A percentile compares a stretch with the other conserved stretches of the same genome.
These are phyloP conservation scores for Boleophthalmus pectinirostris DNA, from an alignment of 2,113 vertebrate species.

Conservation along the genomic window DNA sequence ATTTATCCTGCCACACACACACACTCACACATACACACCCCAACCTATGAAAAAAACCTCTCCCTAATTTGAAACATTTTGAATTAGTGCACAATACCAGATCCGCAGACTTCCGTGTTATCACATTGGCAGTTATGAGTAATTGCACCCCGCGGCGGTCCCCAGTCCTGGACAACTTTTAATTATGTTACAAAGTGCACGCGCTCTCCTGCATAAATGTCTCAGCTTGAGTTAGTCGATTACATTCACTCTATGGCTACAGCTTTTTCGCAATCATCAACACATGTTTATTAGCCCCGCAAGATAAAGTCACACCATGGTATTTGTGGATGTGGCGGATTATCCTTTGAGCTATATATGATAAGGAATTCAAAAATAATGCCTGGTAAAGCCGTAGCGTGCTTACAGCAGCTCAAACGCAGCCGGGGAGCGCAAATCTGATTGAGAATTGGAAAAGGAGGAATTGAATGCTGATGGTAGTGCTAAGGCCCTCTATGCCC, in stretches of 20 bases:
- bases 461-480: constrained; percentile 38
- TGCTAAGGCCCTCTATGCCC: neutral
- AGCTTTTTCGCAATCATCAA: constrained; percentile 35
- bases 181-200: constrained; percentile 74
- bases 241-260: constrained; percentile 31
- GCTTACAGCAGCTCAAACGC: constrained; percentile 30
- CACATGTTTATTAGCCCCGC: constrained; percentile 47
- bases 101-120: constrained; percentile 62
- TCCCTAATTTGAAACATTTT: constrained; percentile 48
- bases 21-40: constrained; percentile 6
- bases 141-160: constrained; percentile 70
- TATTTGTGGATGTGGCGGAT: constrained; percentile 45
- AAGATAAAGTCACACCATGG: constrained; percentile 43
- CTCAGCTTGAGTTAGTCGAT: constrained; percentile 55
- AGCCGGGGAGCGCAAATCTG: constrained; percentile 32
- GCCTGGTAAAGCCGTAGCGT: constrained; percentile 12
- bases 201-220: constrained; percentile 60
- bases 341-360: constrained; percentile 34
- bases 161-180: constrained; percentile 69
- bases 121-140: constrained; percentile 73
- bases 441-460: constrained; percentile 31
- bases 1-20: neutral
- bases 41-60: constrained; percentile 36
- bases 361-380: constrained; percentile 48
- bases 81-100: constrained; percentile 53